Percentiles rank a stretch among this genome's conserved stretches.
These are phyloP conservation scores for Mustela lutreola DNA, from an alignment of 2,113 vertebrate species.

Conservation along the genomic window DNA sequence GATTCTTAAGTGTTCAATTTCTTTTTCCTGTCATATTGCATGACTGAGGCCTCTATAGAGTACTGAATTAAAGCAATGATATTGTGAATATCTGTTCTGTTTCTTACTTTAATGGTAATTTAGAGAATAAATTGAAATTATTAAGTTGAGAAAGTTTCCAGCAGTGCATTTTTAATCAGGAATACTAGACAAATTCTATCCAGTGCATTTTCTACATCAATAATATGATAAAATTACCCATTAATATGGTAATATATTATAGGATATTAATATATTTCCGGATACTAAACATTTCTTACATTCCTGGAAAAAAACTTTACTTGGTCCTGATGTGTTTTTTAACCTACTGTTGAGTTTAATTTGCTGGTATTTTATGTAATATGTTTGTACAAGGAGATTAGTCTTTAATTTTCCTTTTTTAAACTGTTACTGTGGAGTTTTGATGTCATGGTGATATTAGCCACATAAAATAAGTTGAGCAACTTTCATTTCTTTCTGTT, in stretches of 20 bases:
- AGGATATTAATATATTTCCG: background rate
- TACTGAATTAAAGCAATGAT: background rate
- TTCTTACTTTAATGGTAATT: slow-evolving; percentile 33
- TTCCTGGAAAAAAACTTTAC: background rate
- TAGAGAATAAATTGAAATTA: slow-evolving; percentile 3
- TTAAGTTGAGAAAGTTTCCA: background rate
- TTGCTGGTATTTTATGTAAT: slow-evolving; percentile 25
- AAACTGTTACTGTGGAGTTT: slow-evolving; percentile 1
- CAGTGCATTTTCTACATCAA: slow-evolving; percentile 47
- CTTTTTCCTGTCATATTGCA: slow-evolving; percentile 64
- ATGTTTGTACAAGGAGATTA: background rate
- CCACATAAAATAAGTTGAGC: slow-evolving; percentile 37
- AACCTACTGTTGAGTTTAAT: background rate
- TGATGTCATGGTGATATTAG: background rate
- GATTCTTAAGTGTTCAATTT: slow-evolving; percentile 40
- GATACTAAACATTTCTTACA: slow-evolving; percentile 46
- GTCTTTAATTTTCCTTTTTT: slow-evolving; percentile 39
- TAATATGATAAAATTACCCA: background rate
- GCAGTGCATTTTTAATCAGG: background rate
- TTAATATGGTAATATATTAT: slow-evolving; percentile 13
- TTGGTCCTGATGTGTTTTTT: background rate
- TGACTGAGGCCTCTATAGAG: background rate
- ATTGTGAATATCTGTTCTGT: slow-evolving; percentile 26
- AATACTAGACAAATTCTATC: slow-evolving; percentile 57
- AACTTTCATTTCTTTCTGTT: background rate